Conservation (phyloP, 1,140 invertebrate genomes). For the Oreohelix idahoensis region DNA sequence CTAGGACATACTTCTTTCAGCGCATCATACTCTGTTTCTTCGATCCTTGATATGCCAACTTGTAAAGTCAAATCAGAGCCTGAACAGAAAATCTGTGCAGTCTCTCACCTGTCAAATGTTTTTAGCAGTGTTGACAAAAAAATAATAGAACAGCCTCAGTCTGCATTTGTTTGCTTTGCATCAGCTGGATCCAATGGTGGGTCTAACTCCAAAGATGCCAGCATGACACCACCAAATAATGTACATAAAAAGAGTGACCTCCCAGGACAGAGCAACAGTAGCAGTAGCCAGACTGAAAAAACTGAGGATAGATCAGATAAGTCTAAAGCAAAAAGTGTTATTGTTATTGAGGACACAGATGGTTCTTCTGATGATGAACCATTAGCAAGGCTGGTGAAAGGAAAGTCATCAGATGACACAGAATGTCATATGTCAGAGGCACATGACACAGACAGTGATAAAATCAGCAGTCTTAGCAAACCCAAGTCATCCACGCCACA, state of each 20-base stretch:
- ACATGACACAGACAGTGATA: background rate
- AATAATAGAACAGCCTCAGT: background rate
- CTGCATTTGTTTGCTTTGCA: background rate
- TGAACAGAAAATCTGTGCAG: background rate
- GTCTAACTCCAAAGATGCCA: background rate
- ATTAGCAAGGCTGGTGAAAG: slow-evolving; percentile 26
- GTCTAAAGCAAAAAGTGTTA: background rate
- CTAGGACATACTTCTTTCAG: slow-evolving; percentile 6
- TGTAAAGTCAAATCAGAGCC: slow-evolving; percentile 27
- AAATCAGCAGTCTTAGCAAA: background rate
- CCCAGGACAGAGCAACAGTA: background rate
- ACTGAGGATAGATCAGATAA: background rate
- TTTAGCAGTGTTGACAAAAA: background rate
- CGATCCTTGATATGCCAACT: slow-evolving; percentile 29
- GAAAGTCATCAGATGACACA: background rate
- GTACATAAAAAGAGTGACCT: background rate
- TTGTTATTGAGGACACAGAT: slow-evolving; percentile 36
- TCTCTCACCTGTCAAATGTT: background rate
- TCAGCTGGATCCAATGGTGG: background rate
- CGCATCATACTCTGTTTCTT: slow-evolving; percentile 29
- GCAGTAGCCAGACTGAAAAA: background rate
- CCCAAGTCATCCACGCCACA: background rate
- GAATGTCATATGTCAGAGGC: background rate
- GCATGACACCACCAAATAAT: background rate
- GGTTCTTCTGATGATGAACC: slow-evolving; percentile 39